A percentile compares a stretch with the other conserved stretches of the same genome.
Evolutionary conservation across 2,797 vertebrate genomes (phyloP).

Genomic region (Limnodromus scolopaceus): DNA sequence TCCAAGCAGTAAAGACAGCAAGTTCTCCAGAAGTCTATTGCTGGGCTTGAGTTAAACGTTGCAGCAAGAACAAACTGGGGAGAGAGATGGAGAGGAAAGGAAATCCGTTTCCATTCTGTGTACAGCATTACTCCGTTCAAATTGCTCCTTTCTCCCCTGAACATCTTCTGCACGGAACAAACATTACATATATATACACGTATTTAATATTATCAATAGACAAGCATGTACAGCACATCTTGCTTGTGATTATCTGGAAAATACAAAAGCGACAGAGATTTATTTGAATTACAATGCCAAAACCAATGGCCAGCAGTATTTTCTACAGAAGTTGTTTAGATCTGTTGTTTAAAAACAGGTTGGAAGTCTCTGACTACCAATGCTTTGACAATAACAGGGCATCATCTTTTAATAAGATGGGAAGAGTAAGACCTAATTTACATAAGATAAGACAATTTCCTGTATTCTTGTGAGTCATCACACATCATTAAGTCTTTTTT

Average conservation of each 20-base stretch:
- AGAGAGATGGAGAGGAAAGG: neutral
- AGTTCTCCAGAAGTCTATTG: neutral
- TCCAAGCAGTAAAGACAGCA: neutral
- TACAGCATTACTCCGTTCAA: neutral
- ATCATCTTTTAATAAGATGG: conserved; percentile 17
- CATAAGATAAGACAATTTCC: conserved; percentile 34
- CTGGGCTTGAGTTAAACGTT: neutral
- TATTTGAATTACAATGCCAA: neutral
- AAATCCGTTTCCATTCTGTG: neutral
- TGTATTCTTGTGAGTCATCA: conserved; percentile 11
- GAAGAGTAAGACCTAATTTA: conserved; percentile 46
- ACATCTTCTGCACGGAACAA: neutral
- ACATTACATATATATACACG: neutral
- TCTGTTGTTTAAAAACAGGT: neutral
- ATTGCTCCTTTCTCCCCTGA: neutral
- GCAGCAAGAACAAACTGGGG: neutral
- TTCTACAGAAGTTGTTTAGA: neutral
- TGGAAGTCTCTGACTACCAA: neutral
- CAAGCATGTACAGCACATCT: neutral
- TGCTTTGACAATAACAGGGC: neutral
- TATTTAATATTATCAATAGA: neutral
- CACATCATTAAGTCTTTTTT: conserved; percentile 18
- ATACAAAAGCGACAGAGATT: neutral
- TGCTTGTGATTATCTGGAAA: neutral
- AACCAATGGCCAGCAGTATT: neutral